These are phyloP conservation scores for Lasioglossum zephyrum DNA, from an alignment of 2,888 invertebrate genomes.

Conservation along the genomic window DNA sequence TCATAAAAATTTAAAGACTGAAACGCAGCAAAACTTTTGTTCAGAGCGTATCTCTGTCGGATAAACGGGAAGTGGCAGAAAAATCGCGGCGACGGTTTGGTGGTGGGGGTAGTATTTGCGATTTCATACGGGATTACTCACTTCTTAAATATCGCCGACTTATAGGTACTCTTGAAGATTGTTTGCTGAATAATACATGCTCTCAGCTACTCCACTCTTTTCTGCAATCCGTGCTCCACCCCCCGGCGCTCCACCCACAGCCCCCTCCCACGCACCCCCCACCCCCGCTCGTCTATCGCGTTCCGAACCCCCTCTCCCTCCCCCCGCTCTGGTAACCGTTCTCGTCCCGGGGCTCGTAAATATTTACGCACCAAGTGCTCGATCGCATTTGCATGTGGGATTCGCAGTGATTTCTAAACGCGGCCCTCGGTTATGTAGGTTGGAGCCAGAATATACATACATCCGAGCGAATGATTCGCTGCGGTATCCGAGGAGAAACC, in stretches of 20 bases:
- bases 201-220: slow-evolving; percentile 14
- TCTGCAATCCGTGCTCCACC: slow-evolving; percentile 24
- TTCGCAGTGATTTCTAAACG: slow-evolving; percentile 71
- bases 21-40: not conserved
- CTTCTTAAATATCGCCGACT: slow-evolving; percentile 37
- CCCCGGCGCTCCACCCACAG: not conserved
- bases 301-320: not conserved
- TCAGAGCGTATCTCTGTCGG: not conserved
- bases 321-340: slow-evolving; percentile 34
- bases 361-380: slow-evolving; percentile 72
- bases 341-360: slow-evolving; percentile 72
- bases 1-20: not conserved
- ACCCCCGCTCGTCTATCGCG: not conserved
- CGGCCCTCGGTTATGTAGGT: slow-evolving; percentile 39
- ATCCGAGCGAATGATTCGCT: slow-evolving; percentile 12
- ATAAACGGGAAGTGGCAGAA: not conserved
- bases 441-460: slow-evolving; percentile 1
- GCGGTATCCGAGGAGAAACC: slow-evolving; percentile 1
- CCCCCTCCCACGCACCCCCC: not conserved
- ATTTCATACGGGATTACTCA: slow-evolving; percentile 20
- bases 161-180: slow-evolving; percentile 32
- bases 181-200: slow-evolving; percentile 47
- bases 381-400: slow-evolving; percentile 74
- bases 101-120: not conserved
- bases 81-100: not conserved